These are phyloP conservation scores for Zaprionus kolodkinae DNA, from an alignment of 1,140 invertebrate species.

Conservation along the genomic window DNA sequence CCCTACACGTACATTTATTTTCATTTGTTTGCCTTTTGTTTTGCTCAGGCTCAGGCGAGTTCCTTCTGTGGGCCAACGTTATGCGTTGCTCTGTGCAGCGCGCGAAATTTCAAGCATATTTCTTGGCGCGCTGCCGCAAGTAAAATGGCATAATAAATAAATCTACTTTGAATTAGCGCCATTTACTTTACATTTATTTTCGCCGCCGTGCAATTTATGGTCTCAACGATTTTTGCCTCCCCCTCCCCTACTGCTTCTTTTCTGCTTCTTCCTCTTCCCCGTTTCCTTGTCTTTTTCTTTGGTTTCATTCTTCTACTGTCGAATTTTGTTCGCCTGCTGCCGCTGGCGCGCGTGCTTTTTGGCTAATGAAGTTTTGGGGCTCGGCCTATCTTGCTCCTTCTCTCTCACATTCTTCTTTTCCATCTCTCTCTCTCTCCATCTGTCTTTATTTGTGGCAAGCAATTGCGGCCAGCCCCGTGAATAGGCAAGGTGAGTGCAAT, in stretches of 20 bases:
- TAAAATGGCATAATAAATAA: constrained; percentile 81
- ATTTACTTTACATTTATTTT: constrained; percentile 82
- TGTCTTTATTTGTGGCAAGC: neutral
- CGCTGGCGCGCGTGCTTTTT: constrained; percentile 73
- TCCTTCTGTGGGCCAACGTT: constrained; percentile 29
- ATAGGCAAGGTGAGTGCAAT: constrained; percentile 42
- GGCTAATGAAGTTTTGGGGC: constrained; percentile 80
- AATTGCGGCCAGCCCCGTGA: constrained; percentile 10
- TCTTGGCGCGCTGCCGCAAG: constrained; percentile 71
- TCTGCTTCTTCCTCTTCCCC: too few relatives aligned
- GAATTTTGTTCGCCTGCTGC: constrained; percentile 34
- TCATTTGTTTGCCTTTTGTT: constrained; percentile 17
- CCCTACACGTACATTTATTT: constrained; percentile 4
- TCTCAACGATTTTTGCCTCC: constrained; percentile 28
- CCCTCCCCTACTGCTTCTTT: neutral
- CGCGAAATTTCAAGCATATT: constrained; percentile 74
- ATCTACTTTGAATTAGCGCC: constrained; percentile 82
- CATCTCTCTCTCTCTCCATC: neutral
- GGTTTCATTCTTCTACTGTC: constrained; percentile 47
- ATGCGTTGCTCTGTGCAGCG: constrained; percentile 1
- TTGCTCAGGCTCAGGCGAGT: constrained; percentile 38
- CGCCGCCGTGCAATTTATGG: constrained; percentile 73
- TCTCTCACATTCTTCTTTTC: neutral
- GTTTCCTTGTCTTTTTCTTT: neutral
- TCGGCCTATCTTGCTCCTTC: constrained; percentile 13